Conservation (phyloP, 2,797 vertebrate species). For the Heterohyrax brucei region DNA sequence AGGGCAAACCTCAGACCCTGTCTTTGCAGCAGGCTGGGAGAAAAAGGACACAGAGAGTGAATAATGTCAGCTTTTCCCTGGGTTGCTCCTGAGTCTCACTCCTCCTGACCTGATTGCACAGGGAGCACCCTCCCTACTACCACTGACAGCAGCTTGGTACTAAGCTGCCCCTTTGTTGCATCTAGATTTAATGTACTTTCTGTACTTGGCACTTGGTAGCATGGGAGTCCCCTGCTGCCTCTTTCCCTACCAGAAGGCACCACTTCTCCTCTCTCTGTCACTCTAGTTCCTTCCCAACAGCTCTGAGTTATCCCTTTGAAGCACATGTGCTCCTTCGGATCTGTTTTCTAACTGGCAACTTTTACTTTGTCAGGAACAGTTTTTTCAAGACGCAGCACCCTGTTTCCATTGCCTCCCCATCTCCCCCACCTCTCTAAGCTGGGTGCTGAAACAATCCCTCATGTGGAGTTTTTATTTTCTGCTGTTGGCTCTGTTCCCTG, state of each 20-base stretch:
- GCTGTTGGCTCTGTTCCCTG: slow-evolving; percentile 59
- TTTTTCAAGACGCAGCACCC: slow-evolving; percentile 55
- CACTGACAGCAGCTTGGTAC: slow-evolving; percentile 36
- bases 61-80: not conserved
- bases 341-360: slow-evolving; percentile 73
- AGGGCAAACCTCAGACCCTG: not conserved
- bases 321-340: slow-evolving; percentile 82
- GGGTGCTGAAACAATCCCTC: slow-evolving; percentile 75
- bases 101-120: not conserved
- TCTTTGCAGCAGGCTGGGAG: not conserved
- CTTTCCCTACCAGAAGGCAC: slow-evolving; percentile 82
- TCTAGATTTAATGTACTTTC: not conserved
- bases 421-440: slow-evolving; percentile 66
- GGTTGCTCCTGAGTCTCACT: fast-evolving
- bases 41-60: not conserved
- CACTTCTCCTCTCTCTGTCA: slow-evolving; percentile 78
- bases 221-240: slow-evolving; percentile 74
- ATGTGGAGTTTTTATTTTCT: slow-evolving; percentile 58
- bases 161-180: slow-evolving; percentile 54
- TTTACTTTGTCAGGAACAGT: slow-evolving; percentile 83
- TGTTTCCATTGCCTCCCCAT: not conserved
- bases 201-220: slow-evolving; percentile 78
- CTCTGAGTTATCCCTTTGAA: slow-evolving; percentile 81
- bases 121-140: not conserved
- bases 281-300: slow-evolving; percentile 77